Evolutionary conservation across 2,888 invertebrate species (phyloP), one percentile per base, ranked within the genome.

Genomic region (Lasioglossum pauxillum): DNA sequence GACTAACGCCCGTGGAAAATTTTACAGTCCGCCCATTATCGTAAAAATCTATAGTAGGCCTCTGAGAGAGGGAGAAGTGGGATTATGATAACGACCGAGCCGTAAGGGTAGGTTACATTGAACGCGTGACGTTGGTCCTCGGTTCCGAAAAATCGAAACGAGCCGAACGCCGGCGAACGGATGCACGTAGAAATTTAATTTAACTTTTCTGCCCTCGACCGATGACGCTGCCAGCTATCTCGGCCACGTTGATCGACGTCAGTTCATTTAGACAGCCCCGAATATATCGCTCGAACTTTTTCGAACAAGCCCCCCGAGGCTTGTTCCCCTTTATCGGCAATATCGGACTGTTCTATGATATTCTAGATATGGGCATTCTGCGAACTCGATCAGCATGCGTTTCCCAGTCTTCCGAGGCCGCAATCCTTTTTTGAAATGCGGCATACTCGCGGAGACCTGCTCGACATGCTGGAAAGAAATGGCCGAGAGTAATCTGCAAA

Each of bases 141-240:
- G 74, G 69, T 69, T 38, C 49, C 71, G 78, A 87, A 87, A 85
- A 83, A 87, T 38, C 67, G 82, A 87, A 87, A 85, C 60, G 79
- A 81, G 83, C 57, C 79, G 85, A 84, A 85, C 85, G 69, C 27
- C 57, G n/a, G n/a, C n/a, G n/a, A 10, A n/a, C 27, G 60, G 27
- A n/a, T n/a, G 35, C 80, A 78, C 85, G 75, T 88, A 89, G 87
- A 90, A 60, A 90, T 90, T 90, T 90, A 89, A 90, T 90, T 90
- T 87, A 90, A 90, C 90, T 89, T 90, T 90, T 82, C 81, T 75
- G 75, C 60, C 78, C 60, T 79, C 78, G 82, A 69, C 69, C 83
- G 57, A 60, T 89, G 64, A 60, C 89, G 75, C 85, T 78, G 19
- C 84, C 35, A 35, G 77, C 76, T 76, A 82, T 82, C 78, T 78